Evolutionary conservation across 1,140 invertebrate species (phyloP).

Genomic region (Phymorhynchus buccinoides): DNA sequence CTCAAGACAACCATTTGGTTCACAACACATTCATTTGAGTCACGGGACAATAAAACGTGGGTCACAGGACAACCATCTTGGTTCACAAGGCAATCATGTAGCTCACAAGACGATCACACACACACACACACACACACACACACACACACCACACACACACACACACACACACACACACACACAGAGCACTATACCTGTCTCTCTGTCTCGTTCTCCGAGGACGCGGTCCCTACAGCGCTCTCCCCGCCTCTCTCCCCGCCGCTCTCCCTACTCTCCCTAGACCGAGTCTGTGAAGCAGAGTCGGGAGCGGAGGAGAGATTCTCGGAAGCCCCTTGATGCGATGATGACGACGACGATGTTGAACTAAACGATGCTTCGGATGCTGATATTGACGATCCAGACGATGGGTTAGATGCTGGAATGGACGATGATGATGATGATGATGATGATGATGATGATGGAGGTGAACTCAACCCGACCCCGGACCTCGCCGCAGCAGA

Average conservation of each 20-base stretch:
- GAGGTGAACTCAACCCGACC: too few relatives aligned
- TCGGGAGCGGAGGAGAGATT: too few relatives aligned
- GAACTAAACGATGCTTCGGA: background rate
- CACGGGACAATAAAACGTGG: too few relatives aligned
- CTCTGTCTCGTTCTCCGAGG: background rate
- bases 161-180: background rate
- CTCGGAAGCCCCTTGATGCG: background rate
- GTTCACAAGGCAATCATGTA: too few relatives aligned
- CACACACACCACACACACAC: slow-evolving; percentile 10
- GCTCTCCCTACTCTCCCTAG: too few relatives aligned
- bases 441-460: too few relatives aligned
- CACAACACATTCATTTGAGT: too few relatives aligned
- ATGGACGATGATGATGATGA: too few relatives aligned
- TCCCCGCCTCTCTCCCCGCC: background rate
- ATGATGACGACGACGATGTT: background rate
- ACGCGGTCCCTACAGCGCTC: background rate
- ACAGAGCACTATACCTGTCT: background rate
- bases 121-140: background rate
- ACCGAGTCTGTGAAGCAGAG: too few relatives aligned
- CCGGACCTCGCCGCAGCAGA: too few relatives aligned
- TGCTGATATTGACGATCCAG: background rate
- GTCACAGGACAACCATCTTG: too few relatives aligned
- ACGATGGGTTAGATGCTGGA: background rate
- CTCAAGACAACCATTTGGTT: too few relatives aligned
- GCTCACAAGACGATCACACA: background rate